Percentiles rank a stretch among this genome's conserved stretches.
Evolutionary conservation across 2,113 vertebrate species (phyloP).

Genomic region (Phalacrocorax aristotelis): DNA sequence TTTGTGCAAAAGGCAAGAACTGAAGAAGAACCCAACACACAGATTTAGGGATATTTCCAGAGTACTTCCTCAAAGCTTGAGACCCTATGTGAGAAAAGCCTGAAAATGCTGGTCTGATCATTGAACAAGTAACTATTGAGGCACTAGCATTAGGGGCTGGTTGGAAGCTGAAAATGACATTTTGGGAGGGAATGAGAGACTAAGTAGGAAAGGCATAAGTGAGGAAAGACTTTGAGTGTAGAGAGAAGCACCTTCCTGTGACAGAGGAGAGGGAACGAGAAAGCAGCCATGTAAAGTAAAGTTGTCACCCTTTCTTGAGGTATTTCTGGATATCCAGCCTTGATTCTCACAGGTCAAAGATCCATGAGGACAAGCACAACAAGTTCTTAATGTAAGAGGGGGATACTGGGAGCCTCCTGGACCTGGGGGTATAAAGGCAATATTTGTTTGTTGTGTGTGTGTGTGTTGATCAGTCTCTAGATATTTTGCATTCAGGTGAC

Average conservation of each 20-base stretch:
- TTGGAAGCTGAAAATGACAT: neutral
- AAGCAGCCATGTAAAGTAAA: neutral
- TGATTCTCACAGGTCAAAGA: neutral
- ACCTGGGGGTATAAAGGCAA: fast-evolving
- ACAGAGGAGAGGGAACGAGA: neutral
- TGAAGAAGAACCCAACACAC: neutral
- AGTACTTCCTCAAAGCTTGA: neutral
- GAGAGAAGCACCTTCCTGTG: neutral
- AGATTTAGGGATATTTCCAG: neutral
- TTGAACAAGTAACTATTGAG: neutral
- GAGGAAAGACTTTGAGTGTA: neutral
- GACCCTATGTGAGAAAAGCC: neutral
- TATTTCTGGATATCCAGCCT: neutral
- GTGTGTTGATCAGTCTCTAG: neutral
- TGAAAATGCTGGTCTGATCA: neutral
- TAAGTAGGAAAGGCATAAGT: neutral
- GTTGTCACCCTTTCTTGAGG: neutral
- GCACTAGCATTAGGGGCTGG: neutral
- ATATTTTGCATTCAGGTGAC: neutral
- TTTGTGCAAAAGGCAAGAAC: neutral
- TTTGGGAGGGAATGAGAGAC: neutral
- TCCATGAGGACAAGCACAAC: neutral
- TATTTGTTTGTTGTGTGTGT: neutral
- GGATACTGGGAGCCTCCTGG: neutral
- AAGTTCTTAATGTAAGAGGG: neutral